Evolutionary conservation across 2,113 vertebrate genomes (phyloP), one percentile per base, ranked within the genome.

Genomic region (Hyla sarda): DNA sequence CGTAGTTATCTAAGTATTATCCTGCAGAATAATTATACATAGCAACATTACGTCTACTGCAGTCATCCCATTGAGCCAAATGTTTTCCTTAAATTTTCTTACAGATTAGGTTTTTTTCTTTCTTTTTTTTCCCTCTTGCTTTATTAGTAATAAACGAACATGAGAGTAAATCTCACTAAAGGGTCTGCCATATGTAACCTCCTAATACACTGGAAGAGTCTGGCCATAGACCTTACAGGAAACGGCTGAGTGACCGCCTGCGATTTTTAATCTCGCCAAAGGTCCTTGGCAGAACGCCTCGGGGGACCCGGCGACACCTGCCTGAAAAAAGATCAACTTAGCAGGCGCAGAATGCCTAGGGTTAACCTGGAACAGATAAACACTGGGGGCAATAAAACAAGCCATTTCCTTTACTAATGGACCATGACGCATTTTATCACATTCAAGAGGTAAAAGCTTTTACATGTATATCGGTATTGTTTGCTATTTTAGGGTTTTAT

Each of bases 371-470:
- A 73, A 41, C 45, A 30, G 69, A 83, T 58, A 73, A 83, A 73
- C 82, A 74, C 25, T 45, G 56, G 82, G 82, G n/a, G 67, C 69
- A 21, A 83, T 74, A 74, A 83, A 83, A 83, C 19, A 34, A 72
- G 54, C 37, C 54, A 62, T 84, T 84, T 84, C 82, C 72, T 84
- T 52, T 48, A 28, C 50, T 45, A 32, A 34, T 45, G 72, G 58
- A 25, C 82, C 58, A 54, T 56, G 23, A 28, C 47, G 32, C 52
- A 21, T 58, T 83, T 74, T 60, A 83, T 83, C 69, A 41, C 71
- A n/a, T 76, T 34, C 37, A 84, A 62, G n/a, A 62, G 21, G 23
- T 16, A 84, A 84, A 54, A 48, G 82, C 14, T 62, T 75, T 84
- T 75, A 75, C 12, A 84, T 25, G 34, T 58, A 41, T 30, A 75